Evolutionary conservation across 2,113 vertebrate species (phyloP).

Genomic region (Sylvia atricapilla): DNA sequence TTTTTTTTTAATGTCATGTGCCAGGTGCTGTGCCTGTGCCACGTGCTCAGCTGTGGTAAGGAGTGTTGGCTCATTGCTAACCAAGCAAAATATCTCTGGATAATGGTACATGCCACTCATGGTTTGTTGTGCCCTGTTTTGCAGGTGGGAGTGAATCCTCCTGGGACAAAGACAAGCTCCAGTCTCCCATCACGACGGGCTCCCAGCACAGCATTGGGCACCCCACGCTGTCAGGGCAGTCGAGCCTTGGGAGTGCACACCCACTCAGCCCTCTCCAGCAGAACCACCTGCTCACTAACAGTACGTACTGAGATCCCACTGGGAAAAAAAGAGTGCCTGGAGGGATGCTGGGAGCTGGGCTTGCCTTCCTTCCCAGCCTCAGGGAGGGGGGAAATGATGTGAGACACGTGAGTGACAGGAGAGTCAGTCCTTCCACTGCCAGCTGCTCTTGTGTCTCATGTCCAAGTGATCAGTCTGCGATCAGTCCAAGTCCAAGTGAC

Average conservation of each 20-base stretch:
- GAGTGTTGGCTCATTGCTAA: neutral
- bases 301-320: conserved; percentile 67
- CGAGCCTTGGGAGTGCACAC: conserved; percentile 72
- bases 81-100: neutral
- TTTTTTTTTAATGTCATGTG: neutral
- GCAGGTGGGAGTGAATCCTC: conserved; percentile 86
- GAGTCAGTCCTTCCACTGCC: neutral
- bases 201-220: conserved; percentile 76
- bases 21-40: neutral
- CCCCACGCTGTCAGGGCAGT: conserved; percentile 71
- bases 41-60: neutral
- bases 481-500: no score
- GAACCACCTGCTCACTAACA: conserved; percentile 84
- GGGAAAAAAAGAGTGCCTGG: rapidly evolving
- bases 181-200: conserved; percentile 77
- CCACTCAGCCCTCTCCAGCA: conserved; percentile 82
- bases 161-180: conserved; percentile 90
- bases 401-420: neutral
- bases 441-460: neutral
- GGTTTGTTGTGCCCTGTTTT: conserved; percentile 32
- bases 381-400: neutral
- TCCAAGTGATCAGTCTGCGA: neutral
- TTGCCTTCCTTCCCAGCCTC: neutral
- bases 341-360: neutral
- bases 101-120: neutral